Base-by-base conservation (phyloP, 2,888 invertebrate species). In the Parelbella ahira region DNA sequence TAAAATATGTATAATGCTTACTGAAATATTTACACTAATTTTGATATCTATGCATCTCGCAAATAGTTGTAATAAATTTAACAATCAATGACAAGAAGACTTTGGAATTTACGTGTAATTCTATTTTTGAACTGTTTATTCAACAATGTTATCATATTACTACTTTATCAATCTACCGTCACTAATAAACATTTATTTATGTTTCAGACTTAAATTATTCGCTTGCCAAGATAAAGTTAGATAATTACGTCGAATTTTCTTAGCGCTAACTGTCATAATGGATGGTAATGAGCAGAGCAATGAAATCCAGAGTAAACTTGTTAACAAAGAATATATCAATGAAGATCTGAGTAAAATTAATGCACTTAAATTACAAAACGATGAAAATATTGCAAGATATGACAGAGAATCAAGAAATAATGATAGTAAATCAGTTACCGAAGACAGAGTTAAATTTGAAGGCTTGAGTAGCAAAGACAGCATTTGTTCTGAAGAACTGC, bases 391-490 rank as follows among this genome's bases (percentile, higher is more conserved):
- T n/a, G 49, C 66, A 3, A 64, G 68, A 45, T 75, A 47, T 24
- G 43, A 37, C 24, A 44, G 58, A 33, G 56, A 55, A 2, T 18
- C 15, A 9, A 29, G 13, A 24, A 29, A 18, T 11, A 28, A 15
- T 3, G 18, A 42, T 5, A 18, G 18, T 6, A 73, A 75, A 9
- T 49, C 50, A n/a, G 69, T 71, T 4, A 69, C 71, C 0, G 66
- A 68, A 2, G 84, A 83, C 13, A 65, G 78, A 33, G 84, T 84
- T 0, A 88, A 82, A 51, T 86, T 88, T 49, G 67, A 86, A 54
- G 87, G 88, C 0, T 56, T 90, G 28, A 78, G 80, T 51, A 83
- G 83, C 45, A 69, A 70, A 5, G 82, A 89, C 34, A 87, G 86
- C 46, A 74, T 83, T 42, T 73, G 71, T 38, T 84, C 84, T 1